Conservation (phyloP, 2,113 vertebrate genomes). For the Budorcas taxicolor region DNA sequence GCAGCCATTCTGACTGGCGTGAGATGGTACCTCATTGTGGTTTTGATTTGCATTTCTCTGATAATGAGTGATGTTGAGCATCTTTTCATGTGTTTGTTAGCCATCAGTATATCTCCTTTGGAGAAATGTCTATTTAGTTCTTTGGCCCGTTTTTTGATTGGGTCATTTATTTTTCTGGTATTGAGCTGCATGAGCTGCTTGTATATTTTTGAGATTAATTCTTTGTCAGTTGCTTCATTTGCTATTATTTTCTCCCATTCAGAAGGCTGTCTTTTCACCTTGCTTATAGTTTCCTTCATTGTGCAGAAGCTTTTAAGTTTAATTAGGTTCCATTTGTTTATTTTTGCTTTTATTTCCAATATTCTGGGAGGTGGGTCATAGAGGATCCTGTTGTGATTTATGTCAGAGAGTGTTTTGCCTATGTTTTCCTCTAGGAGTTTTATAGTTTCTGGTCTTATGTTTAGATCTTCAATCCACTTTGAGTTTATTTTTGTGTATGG, state of each 20-base stretch:
- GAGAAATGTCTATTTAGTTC: not conserved
- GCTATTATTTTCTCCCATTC: not conserved
- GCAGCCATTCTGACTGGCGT: not conserved
- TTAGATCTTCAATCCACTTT: not conserved
- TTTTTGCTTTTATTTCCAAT: not conserved
- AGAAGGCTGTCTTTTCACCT: not conserved
- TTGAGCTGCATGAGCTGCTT: not conserved
- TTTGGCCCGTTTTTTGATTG: not conserved
- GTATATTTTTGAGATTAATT: not conserved
- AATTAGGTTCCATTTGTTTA: not conserved
- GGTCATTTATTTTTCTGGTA: not conserved
- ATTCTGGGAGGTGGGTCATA: not conserved
- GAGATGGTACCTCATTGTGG: not conserved
- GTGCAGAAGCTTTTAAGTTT: not conserved
- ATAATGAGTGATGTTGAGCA: not conserved
- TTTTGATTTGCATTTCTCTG: not conserved
- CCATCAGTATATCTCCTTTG: not conserved
- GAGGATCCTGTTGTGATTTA: not conserved
- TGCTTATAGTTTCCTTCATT: not conserved
- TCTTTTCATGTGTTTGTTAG: not conserved
- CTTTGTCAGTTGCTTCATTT: not conserved
- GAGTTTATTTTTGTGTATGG: not conserved
- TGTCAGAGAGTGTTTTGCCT: not conserved
- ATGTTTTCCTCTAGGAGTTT: not conserved
- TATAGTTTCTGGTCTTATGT: not conserved